Percentiles rank a stretch among this genome's conserved stretches.
Conservation (phyloP, 2,888 invertebrate genomes). For the Alviniconcha strummeri region DNA sequence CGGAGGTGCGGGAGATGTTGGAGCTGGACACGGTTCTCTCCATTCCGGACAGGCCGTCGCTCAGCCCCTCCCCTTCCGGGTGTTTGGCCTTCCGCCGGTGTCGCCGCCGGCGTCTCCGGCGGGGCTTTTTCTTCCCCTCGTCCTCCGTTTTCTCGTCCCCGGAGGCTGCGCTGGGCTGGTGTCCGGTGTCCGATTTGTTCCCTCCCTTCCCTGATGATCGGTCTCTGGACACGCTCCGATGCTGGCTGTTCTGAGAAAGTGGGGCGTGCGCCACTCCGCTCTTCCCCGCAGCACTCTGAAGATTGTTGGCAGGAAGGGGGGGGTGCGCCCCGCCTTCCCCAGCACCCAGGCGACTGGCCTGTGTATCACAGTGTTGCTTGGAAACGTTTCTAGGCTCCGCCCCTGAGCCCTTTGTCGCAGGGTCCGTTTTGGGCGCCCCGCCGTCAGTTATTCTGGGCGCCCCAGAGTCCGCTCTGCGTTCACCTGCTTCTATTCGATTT, state of each 20-base stretch:
- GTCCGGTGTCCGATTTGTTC: neutral
- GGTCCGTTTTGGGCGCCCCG: too few species aligned
- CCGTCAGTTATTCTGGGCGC: too few species aligned
- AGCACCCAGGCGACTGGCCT: neutral
- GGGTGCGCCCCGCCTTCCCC: neutral
- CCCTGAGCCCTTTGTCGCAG: neutral
- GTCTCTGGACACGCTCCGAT: neutral
- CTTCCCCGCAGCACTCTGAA: too few species aligned
- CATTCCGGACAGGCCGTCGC: slow-evolving; percentile 39
- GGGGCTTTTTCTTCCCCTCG: slow-evolving; percentile 34
- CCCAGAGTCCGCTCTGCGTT: too few species aligned
- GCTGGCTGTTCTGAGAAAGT: too few species aligned
- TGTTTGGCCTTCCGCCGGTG: slow-evolving; percentile 35
- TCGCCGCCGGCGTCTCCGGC: slow-evolving; percentile 42
- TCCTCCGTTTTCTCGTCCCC: slow-evolving; percentile 14
- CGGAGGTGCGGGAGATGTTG: slow-evolving; percentile 39
- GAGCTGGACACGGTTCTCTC: slow-evolving; percentile 40
- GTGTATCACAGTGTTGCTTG: slow-evolving; percentile 20
- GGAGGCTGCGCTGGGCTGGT: neutral
- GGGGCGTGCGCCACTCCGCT: too few species aligned
- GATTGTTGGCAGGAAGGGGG: neutral
- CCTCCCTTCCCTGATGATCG: neutral
- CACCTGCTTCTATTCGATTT: too few species aligned
- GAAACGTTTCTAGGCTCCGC: neutral
- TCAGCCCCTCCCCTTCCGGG: slow-evolving; percentile 37